phyloP scores from a whole-genome alignment of 2,113 vertebrate species.

The Scatophagus argus region DNA sequence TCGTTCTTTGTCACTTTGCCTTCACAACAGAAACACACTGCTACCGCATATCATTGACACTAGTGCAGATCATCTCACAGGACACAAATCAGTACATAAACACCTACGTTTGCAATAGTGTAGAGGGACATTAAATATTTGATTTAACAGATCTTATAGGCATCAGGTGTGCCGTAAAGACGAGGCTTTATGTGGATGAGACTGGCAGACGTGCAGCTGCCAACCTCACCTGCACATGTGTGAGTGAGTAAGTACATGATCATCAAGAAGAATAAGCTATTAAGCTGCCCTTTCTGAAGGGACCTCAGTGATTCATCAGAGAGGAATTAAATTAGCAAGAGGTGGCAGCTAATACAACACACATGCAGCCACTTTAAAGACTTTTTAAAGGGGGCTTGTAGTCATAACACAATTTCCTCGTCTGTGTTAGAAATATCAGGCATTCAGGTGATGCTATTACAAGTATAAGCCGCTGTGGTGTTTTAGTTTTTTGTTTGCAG shows the following conservation, averaged over 20 bases:
- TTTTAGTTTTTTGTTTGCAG: neutral
- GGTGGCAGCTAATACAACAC: constrained; percentile 29
- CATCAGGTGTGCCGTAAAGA: constrained; percentile 24
- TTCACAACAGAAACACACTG: neutral
- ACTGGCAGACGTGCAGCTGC: constrained; percentile 22
- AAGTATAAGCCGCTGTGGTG: neutral
- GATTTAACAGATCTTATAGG: constrained; percentile 41
- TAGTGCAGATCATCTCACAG: neutral
- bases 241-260: neutral
- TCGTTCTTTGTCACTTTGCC: neutral
- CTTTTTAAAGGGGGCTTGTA: neutral
- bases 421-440: neutral
- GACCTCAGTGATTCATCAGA: constrained; percentile 26
- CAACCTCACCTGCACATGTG: neutral
- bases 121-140: constrained; percentile 18
- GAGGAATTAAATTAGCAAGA: constrained; percentile 35
- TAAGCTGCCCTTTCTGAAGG: constrained; percentile 42
- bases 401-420: neutral
- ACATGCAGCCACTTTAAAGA: neutral
- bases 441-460: neutral
- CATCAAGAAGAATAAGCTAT: constrained; percentile 30
- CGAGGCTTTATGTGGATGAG: constrained; percentile 6
- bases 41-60: neutral
- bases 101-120: neutral
- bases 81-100: constrained; percentile 35